phyloP scores from a whole-genome alignment of 2,113 vertebrate genomes.

The Sylvilagus bachmani region DNA sequence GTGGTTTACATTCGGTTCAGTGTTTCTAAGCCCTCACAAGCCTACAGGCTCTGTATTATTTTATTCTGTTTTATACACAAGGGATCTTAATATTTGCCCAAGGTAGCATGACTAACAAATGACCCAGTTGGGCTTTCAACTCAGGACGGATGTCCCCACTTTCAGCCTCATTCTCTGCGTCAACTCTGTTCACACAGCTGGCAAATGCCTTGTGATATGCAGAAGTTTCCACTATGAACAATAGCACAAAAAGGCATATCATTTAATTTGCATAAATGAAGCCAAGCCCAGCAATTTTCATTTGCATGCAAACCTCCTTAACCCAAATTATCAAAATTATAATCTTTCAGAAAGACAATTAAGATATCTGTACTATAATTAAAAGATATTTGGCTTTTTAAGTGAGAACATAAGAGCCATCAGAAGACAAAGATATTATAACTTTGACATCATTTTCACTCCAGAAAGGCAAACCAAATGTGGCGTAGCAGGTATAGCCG shows the following conservation, averaged over 20 bases:
- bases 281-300: background rate
- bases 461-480: constrained; percentile 35
- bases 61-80: background rate
- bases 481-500: too few species aligned
- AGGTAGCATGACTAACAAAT: background rate
- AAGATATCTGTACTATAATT: background rate
- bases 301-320: background rate
- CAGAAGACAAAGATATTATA: background rate
- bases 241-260: background rate
- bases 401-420: constrained; percentile 16
- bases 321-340: background rate
- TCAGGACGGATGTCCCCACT: background rate
- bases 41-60: background rate
- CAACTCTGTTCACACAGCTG: too few species aligned
- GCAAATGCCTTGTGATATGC: background rate
- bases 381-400: constrained; percentile 31
- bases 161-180: background rate
- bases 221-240: background rate
- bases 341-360: background rate
- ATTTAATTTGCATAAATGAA: background rate
- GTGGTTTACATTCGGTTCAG: background rate
- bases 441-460: constrained; percentile 40
- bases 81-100: background rate
- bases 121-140: background rate
- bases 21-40: background rate